Conservation (phyloP, 2,113 vertebrate genomes). For the Rhea pennata region DNA sequence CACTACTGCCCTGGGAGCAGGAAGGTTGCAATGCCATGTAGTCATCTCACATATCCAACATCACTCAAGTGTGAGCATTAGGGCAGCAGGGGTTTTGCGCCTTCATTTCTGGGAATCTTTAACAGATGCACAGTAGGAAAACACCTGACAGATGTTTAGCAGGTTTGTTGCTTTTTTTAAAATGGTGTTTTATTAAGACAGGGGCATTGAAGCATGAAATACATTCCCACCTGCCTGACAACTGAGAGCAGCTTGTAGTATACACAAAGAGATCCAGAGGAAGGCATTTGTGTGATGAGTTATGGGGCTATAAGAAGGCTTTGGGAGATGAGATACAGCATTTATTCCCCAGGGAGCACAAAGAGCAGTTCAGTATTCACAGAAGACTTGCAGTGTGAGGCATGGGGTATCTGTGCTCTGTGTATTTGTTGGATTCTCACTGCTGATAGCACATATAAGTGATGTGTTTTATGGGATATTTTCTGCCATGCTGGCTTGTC, state of each 20-base stretch:
- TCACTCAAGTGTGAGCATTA: not conserved
- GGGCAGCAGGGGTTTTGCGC: not conserved
- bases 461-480: not conserved
- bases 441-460: not conserved
- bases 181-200: not conserved
- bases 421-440: not conserved
- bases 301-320: not conserved
- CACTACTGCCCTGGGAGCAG: not conserved
- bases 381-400: not conserved
- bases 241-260: not conserved
- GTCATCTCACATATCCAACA: not conserved
- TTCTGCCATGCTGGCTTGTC: not conserved
- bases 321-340: not conserved
- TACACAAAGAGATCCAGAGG: not conserved
- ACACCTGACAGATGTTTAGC: not conserved
- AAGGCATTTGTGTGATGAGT: not conserved
- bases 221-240: not conserved
- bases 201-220: not conserved
- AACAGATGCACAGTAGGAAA: not conserved
- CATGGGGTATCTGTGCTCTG: not conserved
- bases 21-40: rapidly evolving
- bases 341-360: not conserved
- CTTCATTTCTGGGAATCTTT: rapidly evolving
- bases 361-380: not conserved
- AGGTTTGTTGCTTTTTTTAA: not conserved